phyloP scores from a whole-genome alignment of 2,888 invertebrate species.

The Spodoptera littoralis region DNA sequence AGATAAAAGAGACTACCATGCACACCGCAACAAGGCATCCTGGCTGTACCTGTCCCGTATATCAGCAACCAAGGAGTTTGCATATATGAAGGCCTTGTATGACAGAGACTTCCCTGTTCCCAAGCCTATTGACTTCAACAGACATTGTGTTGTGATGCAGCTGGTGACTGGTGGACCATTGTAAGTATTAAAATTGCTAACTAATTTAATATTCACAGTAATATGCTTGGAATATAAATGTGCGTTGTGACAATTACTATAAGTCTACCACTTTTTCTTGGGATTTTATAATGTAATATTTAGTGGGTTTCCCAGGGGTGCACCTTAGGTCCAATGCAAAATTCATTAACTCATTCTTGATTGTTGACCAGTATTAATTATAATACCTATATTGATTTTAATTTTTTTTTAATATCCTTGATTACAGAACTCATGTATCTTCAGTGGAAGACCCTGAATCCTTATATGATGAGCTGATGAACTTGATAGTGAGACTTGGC shows the following conservation, averaged over 20 bases:
- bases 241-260: too few relatives aligned
- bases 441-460: constrained; percentile 91
- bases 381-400: too few relatives aligned
- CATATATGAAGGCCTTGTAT: constrained; percentile 98
- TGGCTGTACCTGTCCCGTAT: constrained; percentile 99
- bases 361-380: neutral
- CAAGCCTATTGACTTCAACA: constrained; percentile 97
- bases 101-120: constrained; percentile 98
- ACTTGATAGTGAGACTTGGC: constrained; percentile 96
- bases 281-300: too few relatives aligned
- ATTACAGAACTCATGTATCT: constrained; percentile 90
- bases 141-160: constrained; percentile 99
- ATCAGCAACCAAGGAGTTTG: constrained; percentile 99
- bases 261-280: too few relatives aligned
- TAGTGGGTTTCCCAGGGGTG: constrained; percentile 18
- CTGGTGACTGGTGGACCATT: constrained; percentile 94
- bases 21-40: constrained; percentile 95
- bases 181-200: constrained; percentile 84
- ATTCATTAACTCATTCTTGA: too few relatives aligned
- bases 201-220: neutral
- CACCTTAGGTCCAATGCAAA: constrained; percentile 6
- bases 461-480: constrained; percentile 98
- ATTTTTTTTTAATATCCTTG: neutral
- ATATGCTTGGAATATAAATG: too few relatives aligned
- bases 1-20: constrained; percentile 98